These are phyloP conservation scores for Neoascia interrupta DNA, from an alignment of 2,888 invertebrate genomes.

Conservation along the genomic window DNA sequence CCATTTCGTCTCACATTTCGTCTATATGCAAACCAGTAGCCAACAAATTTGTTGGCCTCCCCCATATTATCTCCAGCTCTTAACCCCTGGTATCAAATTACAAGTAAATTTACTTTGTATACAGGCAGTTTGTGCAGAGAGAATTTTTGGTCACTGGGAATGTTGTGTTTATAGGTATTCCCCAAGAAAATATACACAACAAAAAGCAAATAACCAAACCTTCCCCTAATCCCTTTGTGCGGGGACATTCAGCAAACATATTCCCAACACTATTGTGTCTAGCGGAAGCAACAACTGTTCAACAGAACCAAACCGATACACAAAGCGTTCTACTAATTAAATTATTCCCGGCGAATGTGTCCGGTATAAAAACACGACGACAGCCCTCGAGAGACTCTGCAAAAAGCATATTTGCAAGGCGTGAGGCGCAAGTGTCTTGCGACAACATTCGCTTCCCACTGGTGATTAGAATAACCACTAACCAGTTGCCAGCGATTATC, in stretches of 20 bases:
- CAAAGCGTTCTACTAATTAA: constrained; percentile 64
- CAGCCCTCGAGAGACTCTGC: constrained; percentile 60
- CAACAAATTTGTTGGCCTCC: no score
- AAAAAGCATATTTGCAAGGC: constrained; percentile 53
- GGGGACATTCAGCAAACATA: constrained; percentile 27
- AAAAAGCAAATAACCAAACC: constrained; percentile 52
- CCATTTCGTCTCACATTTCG: not conserved
- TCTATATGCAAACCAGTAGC: not conserved
- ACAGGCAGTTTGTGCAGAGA: not conserved
- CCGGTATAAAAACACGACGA: constrained; percentile 64
- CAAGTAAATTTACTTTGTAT: constrained; percentile 31
- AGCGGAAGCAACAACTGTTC: constrained; percentile 8
- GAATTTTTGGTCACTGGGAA: not conserved
- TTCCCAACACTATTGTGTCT: constrained; percentile 21
- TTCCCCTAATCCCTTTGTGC: constrained; percentile 65
- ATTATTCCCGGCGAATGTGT: constrained; percentile 56
- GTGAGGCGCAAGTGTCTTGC: constrained; percentile 40
- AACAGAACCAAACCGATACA: constrained; percentile 57
- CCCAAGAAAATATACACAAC: constrained; percentile 44
- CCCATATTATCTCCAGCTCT: no score
- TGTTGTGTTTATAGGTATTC: not conserved
- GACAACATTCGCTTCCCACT: constrained; percentile 30
- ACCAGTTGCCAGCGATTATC: constrained; percentile 63
- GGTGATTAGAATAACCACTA: constrained; percentile 38
- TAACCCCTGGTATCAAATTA: constrained; percentile 48